These are phyloP conservation scores for Leptopilina clavipes DNA, from an alignment of 1,140 invertebrate species.

Conservation along the genomic window DNA sequence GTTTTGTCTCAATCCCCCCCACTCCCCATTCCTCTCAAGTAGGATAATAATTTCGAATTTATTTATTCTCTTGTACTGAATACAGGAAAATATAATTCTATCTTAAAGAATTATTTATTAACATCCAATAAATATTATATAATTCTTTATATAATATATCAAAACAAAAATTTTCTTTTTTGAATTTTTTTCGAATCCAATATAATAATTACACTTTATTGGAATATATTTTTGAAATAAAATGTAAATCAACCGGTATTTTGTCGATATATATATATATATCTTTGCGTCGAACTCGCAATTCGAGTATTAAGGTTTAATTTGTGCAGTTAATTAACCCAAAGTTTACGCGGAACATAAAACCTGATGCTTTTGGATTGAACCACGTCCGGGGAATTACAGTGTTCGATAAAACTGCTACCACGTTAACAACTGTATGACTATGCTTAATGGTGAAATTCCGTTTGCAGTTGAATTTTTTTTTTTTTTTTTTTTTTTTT, in stretches of 20 bases:
- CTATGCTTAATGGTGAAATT: constrained; percentile 45
- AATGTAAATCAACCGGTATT: not conserved
- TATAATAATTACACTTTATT: not conserved
- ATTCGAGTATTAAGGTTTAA: constrained; percentile 33
- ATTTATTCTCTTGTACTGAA: not conserved
- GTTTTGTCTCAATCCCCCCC: not conserved
- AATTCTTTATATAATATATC: no score
- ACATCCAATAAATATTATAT: no score
- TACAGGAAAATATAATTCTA: no score
- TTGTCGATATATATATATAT: not conserved
- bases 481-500: no score
- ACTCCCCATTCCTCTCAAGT: not conserved
- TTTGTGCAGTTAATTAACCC: constrained; percentile 29
- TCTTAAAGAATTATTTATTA: no score
- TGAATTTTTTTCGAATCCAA: not conserved
- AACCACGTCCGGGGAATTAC: constrained; percentile 32
- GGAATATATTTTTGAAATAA: not conserved
- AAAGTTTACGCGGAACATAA: constrained; percentile 26
- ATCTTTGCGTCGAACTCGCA: not conserved
- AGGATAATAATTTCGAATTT: not conserved
- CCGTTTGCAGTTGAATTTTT: constrained; percentile 38
- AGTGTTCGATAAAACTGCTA: constrained; percentile 29
- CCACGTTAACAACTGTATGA: constrained; percentile 46
- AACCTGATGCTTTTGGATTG: constrained; percentile 29
- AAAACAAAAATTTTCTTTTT: not conserved